Conservation (phyloP, 2,797 vertebrate species). For the Peromyscus nudipes region DNA sequence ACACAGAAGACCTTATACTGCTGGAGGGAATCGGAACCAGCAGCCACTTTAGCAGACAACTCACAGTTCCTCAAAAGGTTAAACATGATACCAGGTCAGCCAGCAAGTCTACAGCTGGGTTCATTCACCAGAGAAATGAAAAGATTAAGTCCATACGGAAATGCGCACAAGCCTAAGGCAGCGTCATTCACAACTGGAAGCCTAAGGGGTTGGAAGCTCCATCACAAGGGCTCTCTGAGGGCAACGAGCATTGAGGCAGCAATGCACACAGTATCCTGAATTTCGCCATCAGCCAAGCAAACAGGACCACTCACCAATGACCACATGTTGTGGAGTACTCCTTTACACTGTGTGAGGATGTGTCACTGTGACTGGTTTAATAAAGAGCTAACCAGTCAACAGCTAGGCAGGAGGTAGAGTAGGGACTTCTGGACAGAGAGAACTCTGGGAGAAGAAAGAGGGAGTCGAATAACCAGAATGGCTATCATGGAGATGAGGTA, state of each 20-base stretch:
- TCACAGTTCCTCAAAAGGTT: neutral
- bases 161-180: neutral
- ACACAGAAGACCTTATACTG: neutral
- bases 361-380: neutral
- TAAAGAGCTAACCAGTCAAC: neutral
- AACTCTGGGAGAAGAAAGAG: neutral
- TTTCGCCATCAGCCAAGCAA: neutral
- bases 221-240: neutral
- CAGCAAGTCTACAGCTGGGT: neutral
- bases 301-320: neutral
- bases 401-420: neutral
- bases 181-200: neutral
- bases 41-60: neutral
- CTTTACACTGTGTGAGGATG: neutral
- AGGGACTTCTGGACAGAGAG: neutral
- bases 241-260: neutral
- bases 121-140: neutral
- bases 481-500: neutral
- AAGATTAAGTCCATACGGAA: neutral
- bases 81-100: neutral
- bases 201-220: neutral
- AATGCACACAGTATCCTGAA: neutral
- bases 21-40: neutral
- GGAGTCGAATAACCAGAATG: neutral
- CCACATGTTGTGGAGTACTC: neutral